Evolutionary conservation across 2,888 invertebrate genomes (phyloP), one percentile per base, ranked within the genome.

Genomic region (Chrysomela aeneicollis): DNA sequence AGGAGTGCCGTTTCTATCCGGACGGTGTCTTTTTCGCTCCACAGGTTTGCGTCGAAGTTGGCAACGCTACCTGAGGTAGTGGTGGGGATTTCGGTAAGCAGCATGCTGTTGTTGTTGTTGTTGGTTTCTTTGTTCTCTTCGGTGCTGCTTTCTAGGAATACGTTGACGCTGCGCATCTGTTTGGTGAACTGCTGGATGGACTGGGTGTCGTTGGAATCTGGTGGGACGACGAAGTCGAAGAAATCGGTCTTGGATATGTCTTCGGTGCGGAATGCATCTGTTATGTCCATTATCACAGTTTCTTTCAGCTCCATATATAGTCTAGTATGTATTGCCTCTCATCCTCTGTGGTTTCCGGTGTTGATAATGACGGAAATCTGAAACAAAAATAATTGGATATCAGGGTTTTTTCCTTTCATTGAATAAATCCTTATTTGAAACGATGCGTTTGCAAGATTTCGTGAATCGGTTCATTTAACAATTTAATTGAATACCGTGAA

Each of bases 211-310:
- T 88, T 88, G 77, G 91, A 87, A 76, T 91, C 92, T 65, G 92
- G 92, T 52, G 92, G 91, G 59, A 92, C 92, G 69, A 93, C 93
- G 84, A 93, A 93, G 84, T 94, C 93, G 84, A 94, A 94, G 86
- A 93, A 93, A 85, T 93, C 93, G 74, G 93, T 91, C 85, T 93
- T 93, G 77, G 92, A 89, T 83, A 93, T 86, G 85, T 93, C 93
- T 83, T 92, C 92, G 81, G 91, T 88, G 74, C 89, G 87, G 83
- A 90, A 89, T 75, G 89, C 86, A 87, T 93, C 92, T 84, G 92
- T 91, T 84, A 93, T 90, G 87, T 92, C 93, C 93, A 93, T 93
- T 86, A 86, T 84, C 79, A 85, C 86, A 84, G 85, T 83, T 75
- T 78, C 77, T 74, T 75, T 75, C 47, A 77, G 73, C 73, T 78